Percentiles rank a stretch among this genome's conserved stretches.
Conservation (phyloP, 2,797 vertebrate genomes). For the Danio choprae region DNA sequence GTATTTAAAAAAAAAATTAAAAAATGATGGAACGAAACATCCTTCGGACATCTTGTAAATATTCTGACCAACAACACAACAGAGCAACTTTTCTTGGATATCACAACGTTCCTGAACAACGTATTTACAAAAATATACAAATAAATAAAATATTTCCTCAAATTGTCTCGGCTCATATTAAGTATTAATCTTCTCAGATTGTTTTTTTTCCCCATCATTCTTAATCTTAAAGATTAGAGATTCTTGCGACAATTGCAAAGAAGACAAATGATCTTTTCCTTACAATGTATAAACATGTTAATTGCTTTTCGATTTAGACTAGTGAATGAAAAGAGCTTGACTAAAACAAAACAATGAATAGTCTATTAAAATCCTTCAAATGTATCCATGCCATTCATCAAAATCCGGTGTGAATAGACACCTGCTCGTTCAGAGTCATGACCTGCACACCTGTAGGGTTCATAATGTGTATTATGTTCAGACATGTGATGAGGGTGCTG, state of each 20-base stretch:
- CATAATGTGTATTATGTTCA: slow-evolving; percentile 68
- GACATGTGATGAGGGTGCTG: slow-evolving; percentile 88
- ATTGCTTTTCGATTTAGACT: slow-evolving; percentile 19
- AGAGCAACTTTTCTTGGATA: slow-evolving; percentile 10
- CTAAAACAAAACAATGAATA: neutral
- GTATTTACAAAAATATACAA: slow-evolving; percentile 59
- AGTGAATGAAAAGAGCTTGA: slow-evolving; percentile 15
- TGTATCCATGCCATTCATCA: neutral
- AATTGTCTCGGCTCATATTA: slow-evolving; percentile 26
- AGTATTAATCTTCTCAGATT: slow-evolving; percentile 1
- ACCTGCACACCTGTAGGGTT: neutral
- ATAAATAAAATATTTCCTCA: slow-evolving; percentile 56
- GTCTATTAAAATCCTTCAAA: slow-evolving; percentile 50
- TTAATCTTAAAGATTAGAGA: neutral
- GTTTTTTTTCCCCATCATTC: neutral
- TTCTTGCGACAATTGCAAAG: neutral
- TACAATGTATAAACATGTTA: neutral
- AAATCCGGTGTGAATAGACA: slow-evolving; percentile 15
- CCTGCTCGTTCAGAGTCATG: slow-evolving; percentile 29
- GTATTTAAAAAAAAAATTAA: neutral
- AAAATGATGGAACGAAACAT: slow-evolving; percentile 8
- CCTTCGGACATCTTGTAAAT: slow-evolving; percentile 16
- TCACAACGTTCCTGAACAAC: slow-evolving; percentile 27
- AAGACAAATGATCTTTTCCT: neutral
- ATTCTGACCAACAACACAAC: slow-evolving; percentile 38